Base-by-base conservation (phyloP, 1,140 invertebrate species). In the Whitmania pigra region DNA sequence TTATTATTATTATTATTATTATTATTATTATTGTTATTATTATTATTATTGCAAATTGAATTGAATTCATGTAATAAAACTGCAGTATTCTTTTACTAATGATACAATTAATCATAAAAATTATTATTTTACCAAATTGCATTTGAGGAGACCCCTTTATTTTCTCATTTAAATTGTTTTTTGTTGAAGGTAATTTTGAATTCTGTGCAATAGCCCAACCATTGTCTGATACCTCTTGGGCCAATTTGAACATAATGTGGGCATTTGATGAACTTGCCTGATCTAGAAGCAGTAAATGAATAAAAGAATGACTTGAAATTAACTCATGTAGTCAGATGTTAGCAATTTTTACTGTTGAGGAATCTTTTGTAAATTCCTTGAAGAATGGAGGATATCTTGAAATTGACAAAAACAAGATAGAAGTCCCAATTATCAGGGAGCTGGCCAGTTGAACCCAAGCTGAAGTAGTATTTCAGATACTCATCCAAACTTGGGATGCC, bases 351-450 rank as follows among this genome's bases (percentile, higher is more conserved):
- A 63, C 57, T 31, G 22, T 63, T 22, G 7, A 63, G 18, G 57
- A 78, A 76, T 70, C 78, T 74, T 73, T 82, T 83, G 74, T 83
- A 82, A 20, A 83, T 81, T 31, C 82, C 83, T 75, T 83, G 82
- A 57, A 81, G 54, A 40, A 84, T 83, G 54, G 81, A 80, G 27
- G 81, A 81, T 73, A 80, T 75, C 67, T 83, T 75, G 76, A 82
- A 84, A 57, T 78, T 76, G 20, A 76, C 76, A 75, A 82, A 84
- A 17, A 80, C 81, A 27, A 83, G 74, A 71, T 85, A 85, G 75
- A 82, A 85, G 20, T 78, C 77, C 79, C 54, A 71, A 29, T 57
- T 71, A 13, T 29, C 20, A 29, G 53, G 20, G 53, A 31, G 57
- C 22, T 17, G 57, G 6, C 29, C 11, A 20, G 18, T 70, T 20